Evolutionary conservation across 30 jellyfish, hydroid and myxozoan genomes (phyloP).

Genomic region (Pseudorhiza aurosa): DNA sequence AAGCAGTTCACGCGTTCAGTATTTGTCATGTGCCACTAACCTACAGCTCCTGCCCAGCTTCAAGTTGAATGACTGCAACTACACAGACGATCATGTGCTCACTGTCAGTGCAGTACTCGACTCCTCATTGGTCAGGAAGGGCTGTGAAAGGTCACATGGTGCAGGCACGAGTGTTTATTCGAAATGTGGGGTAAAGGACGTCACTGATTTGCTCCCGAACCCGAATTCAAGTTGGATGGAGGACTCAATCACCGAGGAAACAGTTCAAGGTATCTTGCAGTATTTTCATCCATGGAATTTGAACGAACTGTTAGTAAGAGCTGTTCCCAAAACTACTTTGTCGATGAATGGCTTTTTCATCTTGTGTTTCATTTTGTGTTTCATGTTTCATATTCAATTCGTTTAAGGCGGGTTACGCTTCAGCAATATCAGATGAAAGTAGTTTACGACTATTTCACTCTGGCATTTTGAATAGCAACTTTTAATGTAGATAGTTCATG

Average conservation of each 20-base stretch:
- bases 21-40: conserved; percentile 64
- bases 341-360: too few species aligned
- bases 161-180: conserved; percentile 15
- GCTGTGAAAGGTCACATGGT: conserved; percentile 74
- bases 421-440: too few species aligned
- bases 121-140: conserved; percentile 69
- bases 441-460: too few species aligned
- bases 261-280: conserved; percentile 51
- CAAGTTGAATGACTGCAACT: conserved; percentile 34
- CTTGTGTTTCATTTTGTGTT: too few species aligned
- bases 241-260: conserved; percentile 50
- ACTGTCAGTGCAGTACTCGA: conserved; percentile 53
- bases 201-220: conserved; percentile 60
- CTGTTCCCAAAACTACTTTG: too few species aligned
- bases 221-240: conserved; percentile 53
- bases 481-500: too few species aligned
- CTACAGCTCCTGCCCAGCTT: conserved; percentile 34
- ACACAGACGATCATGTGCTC: conserved; percentile 49
- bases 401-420: too few species aligned
- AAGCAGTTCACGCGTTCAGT: conserved; percentile 8
- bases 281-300: too few species aligned
- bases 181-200: conserved; percentile 61
- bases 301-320: too few species aligned
- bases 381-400: too few species aligned
- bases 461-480: too few species aligned